Percentiles rank a stretch among this genome's conserved stretches.
These are phyloP conservation scores for Cistogaster globosa DNA, from an alignment of 2,888 invertebrate species.

Conservation along the genomic window DNA sequence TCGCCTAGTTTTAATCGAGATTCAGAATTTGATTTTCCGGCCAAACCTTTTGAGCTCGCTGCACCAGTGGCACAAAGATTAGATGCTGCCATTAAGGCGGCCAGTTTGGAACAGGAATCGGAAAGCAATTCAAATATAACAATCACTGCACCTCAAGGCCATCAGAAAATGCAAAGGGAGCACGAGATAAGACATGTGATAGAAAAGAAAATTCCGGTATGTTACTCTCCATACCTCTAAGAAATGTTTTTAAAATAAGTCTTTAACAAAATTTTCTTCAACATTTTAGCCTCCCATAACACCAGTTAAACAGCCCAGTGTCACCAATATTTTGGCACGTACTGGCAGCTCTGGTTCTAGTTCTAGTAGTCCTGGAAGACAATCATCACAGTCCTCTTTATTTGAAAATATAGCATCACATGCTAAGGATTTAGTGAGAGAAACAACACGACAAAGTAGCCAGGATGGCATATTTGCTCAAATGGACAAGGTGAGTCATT, in stretches of 20 bases:
- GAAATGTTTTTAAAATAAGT: neutral
- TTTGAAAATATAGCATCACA: constrained; percentile 94
- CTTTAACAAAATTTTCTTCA: neutral
- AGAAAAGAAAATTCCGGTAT: constrained; percentile 79
- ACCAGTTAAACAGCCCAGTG: constrained; percentile 78
- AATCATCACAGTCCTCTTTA: constrained; percentile 92
- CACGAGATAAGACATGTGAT: constrained; percentile 59
- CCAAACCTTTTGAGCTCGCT: constrained; percentile 81
- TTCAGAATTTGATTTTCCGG: constrained; percentile 87
- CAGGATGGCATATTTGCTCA: constrained; percentile 94
- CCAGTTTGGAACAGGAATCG: constrained; percentile 86
- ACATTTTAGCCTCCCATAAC: constrained; percentile 74
- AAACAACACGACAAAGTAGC: constrained; percentile 94
- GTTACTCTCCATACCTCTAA: constrained; percentile 15
- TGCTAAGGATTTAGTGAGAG: constrained; percentile 94
- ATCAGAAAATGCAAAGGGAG: constrained; percentile 83
- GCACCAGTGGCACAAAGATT: constrained; percentile 78
- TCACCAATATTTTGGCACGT: constrained; percentile 85
- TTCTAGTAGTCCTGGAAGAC: constrained; percentile 84
- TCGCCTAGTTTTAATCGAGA: constrained; percentile 88
- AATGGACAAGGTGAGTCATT: constrained; percentile 91
- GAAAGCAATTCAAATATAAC: constrained; percentile 87
- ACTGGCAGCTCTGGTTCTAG: constrained; percentile 87
- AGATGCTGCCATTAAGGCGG: constrained; percentile 79
- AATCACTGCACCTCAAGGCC: constrained; percentile 86